Conservation (phyloP, 2,113 vertebrate species). For the Phalacrocorax aristotelis region DNA sequence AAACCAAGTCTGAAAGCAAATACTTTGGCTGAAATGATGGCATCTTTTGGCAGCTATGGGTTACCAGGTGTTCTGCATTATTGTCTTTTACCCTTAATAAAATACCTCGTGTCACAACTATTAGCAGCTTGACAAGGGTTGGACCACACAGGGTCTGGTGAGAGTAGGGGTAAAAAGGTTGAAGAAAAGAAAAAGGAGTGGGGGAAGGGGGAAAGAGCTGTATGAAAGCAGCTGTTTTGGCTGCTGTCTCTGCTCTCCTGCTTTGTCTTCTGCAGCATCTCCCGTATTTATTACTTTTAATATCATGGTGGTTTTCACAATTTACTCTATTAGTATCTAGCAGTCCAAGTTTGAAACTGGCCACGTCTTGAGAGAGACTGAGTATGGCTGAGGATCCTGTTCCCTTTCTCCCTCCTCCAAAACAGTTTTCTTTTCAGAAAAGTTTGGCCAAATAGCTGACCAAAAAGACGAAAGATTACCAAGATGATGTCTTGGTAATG, state of each 20-base stretch:
- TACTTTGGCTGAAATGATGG: conserved; percentile 11
- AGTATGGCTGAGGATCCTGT: not conserved
- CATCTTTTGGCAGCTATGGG: conserved; percentile 24
- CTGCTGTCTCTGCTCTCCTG: not conserved
- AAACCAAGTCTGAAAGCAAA: conserved; percentile 20
- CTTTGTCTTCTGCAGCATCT: not conserved
- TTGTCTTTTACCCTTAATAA: conserved; percentile 40
- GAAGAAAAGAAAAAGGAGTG: not conserved
- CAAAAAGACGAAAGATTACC: not conserved
- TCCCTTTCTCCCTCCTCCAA: not conserved
- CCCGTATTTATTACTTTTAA: not conserved
- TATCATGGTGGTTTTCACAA: not conserved
- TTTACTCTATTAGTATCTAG: not conserved
- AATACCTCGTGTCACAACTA: not conserved
- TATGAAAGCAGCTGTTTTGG: conserved; percentile 1
- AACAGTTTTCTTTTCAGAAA: not conserved
- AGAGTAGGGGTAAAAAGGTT: not conserved
- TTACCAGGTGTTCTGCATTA: conserved; percentile 52
- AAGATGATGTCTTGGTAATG: not conserved
- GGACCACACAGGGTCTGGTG: conserved; percentile 29
- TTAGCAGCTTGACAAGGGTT: not conserved
- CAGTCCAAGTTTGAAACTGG: not conserved
- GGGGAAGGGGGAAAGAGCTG: not conserved
- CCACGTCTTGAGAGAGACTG: not conserved
- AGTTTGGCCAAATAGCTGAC: not conserved